Evolutionary conservation across 35 echinoderm and acorn worm species (phyloP), one percentile per base, ranked within the genome.

Genomic region (Lytechinus pictus): DNA sequence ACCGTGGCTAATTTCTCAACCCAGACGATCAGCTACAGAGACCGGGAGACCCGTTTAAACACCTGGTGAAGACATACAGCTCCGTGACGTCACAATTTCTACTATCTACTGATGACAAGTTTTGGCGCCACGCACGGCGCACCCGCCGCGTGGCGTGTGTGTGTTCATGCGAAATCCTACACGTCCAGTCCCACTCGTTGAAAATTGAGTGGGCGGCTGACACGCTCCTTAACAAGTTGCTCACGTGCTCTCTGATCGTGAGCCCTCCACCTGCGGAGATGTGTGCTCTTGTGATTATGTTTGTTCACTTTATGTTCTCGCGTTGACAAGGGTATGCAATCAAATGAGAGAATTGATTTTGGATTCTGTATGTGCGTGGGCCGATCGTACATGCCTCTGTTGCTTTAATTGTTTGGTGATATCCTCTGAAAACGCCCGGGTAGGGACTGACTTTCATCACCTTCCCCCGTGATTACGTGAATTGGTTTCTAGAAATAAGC

Each of bases 31-130:
- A 53, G 54, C 27, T 8, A 24, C 55, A 57, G 92, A 93, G 66
- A 24, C 56, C 9, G 54, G 10, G 52, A 54, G 55, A 27, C 92
- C 53, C 54, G 92, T 93, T 93, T 93, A 93, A 93, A 93, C 92
- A 93, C 92, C 92, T 93, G 92, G 92, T 93, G 92, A 93, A 93
- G 92, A 93, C 92, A 93, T 93, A 93, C 92, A 93, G 9, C 27
- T 19, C 52, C 54, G 54, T 93, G 92, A 93, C 92, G 92, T 93
- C 92, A 93, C 92, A 5, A 54, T n/a, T 57, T 57, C 54, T 54
- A 10, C 92, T 93, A 54, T 93, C 53, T 57, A 93, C 53, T 57
- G 92, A 93, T 57, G 52, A 55, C 53, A 57, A 93, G 29, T 28
- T 54, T 93, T 93, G 92, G 92, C 54, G 92, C 54, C 52, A 54